A percentile compares a stretch with the other conserved stretches of the same genome.
Evolutionary conservation across 2,113 vertebrate genomes (phyloP).

Genomic region (Axis porcinus): DNA sequence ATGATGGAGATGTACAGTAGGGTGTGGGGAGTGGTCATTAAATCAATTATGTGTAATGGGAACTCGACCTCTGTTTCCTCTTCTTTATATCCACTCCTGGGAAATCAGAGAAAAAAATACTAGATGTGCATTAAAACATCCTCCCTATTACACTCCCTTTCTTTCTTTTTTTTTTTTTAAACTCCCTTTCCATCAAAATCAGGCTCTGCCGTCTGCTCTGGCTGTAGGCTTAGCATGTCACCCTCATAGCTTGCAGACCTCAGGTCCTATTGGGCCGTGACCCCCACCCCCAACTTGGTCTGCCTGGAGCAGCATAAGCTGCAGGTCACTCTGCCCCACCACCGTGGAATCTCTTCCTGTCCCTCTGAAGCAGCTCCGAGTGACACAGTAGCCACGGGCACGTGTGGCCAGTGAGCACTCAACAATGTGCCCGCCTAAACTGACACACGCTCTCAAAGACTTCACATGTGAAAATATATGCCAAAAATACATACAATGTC

Average conservation of each 20-base stretch:
- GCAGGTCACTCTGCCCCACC: not conserved
- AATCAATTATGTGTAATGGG: not conserved
- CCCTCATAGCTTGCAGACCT: not conserved
- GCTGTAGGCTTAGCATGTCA: not conserved
- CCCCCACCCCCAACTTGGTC: not conserved
- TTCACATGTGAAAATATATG: not conserved
- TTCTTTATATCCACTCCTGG: slow-evolving; percentile 3
- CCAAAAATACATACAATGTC: not conserved
- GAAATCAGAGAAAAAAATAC: not conserved
- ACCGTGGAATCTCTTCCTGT: not conserved
- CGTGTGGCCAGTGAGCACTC: not conserved
- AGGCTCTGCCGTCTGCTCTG: no score
- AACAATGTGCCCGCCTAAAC: not conserved
- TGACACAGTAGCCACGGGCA: not conserved
- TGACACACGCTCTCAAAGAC: not conserved
- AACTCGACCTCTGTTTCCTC: slow-evolving; percentile 37
- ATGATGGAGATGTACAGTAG: not conserved
- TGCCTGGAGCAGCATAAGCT: not conserved
- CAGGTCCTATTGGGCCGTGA: not conserved
- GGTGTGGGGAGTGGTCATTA: slow-evolving; percentile 6
- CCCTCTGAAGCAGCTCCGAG: not conserved
- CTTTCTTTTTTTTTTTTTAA: no score
- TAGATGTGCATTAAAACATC: not conserved
- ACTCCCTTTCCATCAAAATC: not conserved
- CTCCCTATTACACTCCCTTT: not conserved